Base-by-base conservation (phyloP, 2,113 vertebrate genomes). In the Thryonomys swinderianus region DNA sequence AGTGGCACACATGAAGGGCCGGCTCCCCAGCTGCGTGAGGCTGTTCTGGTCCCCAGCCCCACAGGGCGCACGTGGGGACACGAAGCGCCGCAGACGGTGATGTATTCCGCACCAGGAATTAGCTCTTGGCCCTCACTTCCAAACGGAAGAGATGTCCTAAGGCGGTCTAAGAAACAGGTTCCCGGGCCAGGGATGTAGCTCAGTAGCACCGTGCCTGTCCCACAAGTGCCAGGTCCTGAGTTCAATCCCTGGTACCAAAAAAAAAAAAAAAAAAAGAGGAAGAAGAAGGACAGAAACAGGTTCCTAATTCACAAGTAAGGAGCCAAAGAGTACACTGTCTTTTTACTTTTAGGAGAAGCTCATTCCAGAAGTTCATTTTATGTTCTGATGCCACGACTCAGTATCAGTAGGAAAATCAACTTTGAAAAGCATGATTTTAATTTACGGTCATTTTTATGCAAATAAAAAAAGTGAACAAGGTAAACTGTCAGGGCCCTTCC, bases 381-480 rank as follows among this genome's bases (percentile, higher is more conserved):
- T 48, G 90, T 67, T 81, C 71, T 92, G 79, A 93, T 14, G 88
- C 55, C 11, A 76, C 10, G 32, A 82, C 74, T 82, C 25, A 73
- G 10, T 59, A 81, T 87, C 55, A 81, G 86, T 17, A 74, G 45
- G 48, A 85, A 95, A 97, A 91, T 10, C 82, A 85, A 73, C 78
- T 80, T 42, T 57, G 55, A 93, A 62, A 91, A 74, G 40, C 45
- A 80, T 59, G 40, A 90, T 66, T 95, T 95, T 85, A 89, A 92
- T 84, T 91, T 88, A 83, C 3, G 76, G 61, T 78, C 55, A 61
- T 85, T 76, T 96, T 55, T 55, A 55, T 64, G 27, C 13, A 91
- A 96, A 95, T 55, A 81, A n/a, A 84, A 30, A 25, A 20, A 51
- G 13, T 91, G 85, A 91, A 64, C 30, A 37, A 94, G 69, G 69